These are phyloP conservation scores for Rutpela maculata DNA, from an alignment of 2,888 invertebrate species.

Conservation along the genomic window DNA sequence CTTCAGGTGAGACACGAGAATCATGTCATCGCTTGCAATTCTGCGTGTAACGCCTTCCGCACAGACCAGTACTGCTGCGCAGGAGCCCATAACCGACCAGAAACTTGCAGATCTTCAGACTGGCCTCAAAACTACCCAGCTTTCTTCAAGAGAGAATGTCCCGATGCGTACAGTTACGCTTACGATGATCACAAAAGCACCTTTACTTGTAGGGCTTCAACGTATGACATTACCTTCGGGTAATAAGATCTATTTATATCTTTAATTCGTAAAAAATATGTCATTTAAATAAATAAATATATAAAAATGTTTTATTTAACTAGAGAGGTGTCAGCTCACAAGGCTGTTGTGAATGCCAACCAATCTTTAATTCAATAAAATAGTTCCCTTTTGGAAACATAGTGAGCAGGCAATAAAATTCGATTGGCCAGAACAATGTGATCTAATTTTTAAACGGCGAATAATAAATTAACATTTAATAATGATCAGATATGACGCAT, in stretches of 20 bases:
- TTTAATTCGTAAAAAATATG: background rate
- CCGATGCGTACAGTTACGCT: conserved; percentile 75
- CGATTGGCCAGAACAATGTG: no score
- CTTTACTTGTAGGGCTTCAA: conserved; percentile 71
- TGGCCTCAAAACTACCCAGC: conserved; percentile 70
- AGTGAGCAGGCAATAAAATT: no score
- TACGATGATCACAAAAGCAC: conserved; percentile 75
- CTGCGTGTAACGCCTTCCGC: conserved; percentile 72
- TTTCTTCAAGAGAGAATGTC: conserved; percentile 74
- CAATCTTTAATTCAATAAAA: no score
- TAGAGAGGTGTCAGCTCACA: no score
- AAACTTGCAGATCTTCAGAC: conserved; percentile 69
- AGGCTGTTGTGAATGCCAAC: no score
- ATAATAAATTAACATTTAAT: no score
- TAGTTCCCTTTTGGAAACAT: no score
- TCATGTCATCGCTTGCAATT: conserved; percentile 72
- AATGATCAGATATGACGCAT: no score
- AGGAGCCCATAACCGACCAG: conserved; percentile 69
- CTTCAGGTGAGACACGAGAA: conserved; percentile 59
- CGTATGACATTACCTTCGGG: conserved; percentile 66
- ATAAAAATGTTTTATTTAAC: no score
- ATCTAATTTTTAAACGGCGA: no score
- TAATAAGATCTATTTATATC: background rate
- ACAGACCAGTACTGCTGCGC: conserved; percentile 74
- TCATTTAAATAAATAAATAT: no score